A percentile compares a stretch with the other conserved stretches of the same genome.
Conservation (phyloP, 2,797 vertebrate genomes). For the Nothura maculosa region DNA sequence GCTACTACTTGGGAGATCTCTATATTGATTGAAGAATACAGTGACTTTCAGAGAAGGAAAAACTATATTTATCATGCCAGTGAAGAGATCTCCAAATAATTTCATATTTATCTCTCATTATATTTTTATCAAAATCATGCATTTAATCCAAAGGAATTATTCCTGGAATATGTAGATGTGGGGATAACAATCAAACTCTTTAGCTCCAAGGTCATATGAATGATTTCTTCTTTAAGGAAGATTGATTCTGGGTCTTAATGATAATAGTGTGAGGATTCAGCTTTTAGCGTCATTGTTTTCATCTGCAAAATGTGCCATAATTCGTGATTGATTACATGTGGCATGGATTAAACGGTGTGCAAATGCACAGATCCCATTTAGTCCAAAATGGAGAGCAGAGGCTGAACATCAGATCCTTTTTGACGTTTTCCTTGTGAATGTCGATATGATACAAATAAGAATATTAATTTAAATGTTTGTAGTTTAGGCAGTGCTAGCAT, state of each 20-base stretch:
- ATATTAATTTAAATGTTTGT: not conserved
- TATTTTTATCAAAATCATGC: not conserved
- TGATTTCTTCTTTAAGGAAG: not conserved
- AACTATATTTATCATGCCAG: not conserved
- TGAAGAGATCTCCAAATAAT: not conserved
- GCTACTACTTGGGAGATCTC: not conserved
- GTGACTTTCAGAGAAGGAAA: not conserved
- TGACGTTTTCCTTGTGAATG: not conserved
- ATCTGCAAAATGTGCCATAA: not conserved
- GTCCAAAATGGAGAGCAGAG: not conserved
- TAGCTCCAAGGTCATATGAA: rapidly evolving
- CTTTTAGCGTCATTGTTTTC: not conserved
- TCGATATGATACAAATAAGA: not conserved
- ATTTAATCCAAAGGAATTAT: not conserved
- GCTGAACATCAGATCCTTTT: not conserved
- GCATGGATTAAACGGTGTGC: not conserved
- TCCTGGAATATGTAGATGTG: not conserved
- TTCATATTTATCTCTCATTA: not conserved
- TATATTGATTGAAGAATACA: not conserved
- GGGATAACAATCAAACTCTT: not conserved
- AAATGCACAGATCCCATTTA: not conserved
- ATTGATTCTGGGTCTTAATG: not conserved
- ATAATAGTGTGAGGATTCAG: not conserved
- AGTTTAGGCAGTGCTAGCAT: not conserved
- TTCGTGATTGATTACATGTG: not conserved